Evolutionary conservation across 2,797 vertebrate genomes (phyloP).

Genomic region (Enteromius trimaculatus): DNA sequence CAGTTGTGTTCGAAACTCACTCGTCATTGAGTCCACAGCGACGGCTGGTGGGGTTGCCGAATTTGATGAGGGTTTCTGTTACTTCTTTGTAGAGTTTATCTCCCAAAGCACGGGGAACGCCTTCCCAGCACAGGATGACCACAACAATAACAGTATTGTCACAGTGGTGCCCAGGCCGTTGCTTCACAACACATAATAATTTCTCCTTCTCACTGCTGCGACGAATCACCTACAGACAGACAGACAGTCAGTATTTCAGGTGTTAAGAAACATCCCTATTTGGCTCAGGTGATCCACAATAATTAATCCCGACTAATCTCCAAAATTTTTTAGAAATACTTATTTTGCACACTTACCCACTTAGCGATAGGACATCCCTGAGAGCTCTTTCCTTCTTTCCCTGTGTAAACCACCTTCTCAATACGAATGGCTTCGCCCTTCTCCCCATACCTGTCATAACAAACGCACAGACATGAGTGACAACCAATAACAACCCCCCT

Average conservation of each 20-base stretch:
- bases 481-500: neutral
- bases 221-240: slow-evolving; percentile 86
- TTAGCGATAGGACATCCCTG: slow-evolving; percentile 97
- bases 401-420: slow-evolving; percentile 95
- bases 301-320: neutral
- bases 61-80: slow-evolving; percentile 88
- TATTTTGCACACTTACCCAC: slow-evolving; percentile 85
- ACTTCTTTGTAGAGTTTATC: slow-evolving; percentile 94
- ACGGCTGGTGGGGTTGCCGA: slow-evolving; percentile 93
- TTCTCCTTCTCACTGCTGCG: slow-evolving; percentile 90
- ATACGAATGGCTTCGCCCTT: slow-evolving; percentile 94
- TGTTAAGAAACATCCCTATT: neutral
- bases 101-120: slow-evolving; percentile 86
- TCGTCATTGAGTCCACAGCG: slow-evolving; percentile 97
- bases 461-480: neutral
- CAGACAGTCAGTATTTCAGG: neutral
- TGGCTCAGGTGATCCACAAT: neutral
- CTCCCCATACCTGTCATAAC: slow-evolving; percentile 85
- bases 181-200: slow-evolving; percentile 91
- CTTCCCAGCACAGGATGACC: slow-evolving; percentile 97
- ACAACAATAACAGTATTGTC: slow-evolving; percentile 93
- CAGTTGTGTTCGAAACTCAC: slow-evolving; percentile 75
- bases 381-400: slow-evolving; percentile 95
- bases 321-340: too few species aligned
- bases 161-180: slow-evolving; percentile 94